These are phyloP conservation scores for Hemithea aestivaria DNA, from an alignment of 2,888 invertebrate species.

Conservation along the genomic window DNA sequence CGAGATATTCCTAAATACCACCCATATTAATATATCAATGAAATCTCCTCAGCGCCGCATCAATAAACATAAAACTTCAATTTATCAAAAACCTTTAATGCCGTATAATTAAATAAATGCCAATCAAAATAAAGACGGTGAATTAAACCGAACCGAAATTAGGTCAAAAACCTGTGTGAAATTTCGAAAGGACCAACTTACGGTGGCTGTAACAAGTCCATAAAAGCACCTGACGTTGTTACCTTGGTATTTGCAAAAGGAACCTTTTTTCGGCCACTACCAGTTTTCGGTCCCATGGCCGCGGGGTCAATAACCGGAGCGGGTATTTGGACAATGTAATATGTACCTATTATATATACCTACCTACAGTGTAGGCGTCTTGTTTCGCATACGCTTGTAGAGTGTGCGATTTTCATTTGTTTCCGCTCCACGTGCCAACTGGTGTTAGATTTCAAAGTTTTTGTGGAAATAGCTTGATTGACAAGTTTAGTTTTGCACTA, in stretches of 20 bases:
- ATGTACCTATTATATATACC: conserved; percentile 18
- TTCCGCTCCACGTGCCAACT: conserved; percentile 34
- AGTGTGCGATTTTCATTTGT: conserved; percentile 38
- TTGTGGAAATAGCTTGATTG: conserved; percentile 16
- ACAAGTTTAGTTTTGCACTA: conserved; percentile 5
- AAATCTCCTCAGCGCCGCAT: no score
- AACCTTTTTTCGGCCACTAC: conserved; percentile 36
- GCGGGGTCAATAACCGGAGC: conserved; percentile 69
- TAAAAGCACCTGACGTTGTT: conserved; percentile 28
- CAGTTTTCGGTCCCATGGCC: conserved; percentile 42
- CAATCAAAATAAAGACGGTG: no score
- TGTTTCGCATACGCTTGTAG: conserved; percentile 27
- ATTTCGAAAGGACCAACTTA: conserved; percentile 18
- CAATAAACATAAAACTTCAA: no score
- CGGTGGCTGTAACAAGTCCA: conserved; percentile 18
- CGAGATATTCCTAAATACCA: no score
- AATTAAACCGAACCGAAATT: conserved; percentile 9
- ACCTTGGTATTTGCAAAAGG: conserved; percentile 22
- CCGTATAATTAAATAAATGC: no score
- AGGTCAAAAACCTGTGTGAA: conserved; percentile 18
- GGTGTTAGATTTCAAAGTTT: conserved; percentile 8
- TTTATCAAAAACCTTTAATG: no score
- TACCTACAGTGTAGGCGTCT: no score
- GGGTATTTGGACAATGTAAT: conserved; percentile 54
- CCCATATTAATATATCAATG: no score